A percentile compares a stretch with the other conserved stretches of the same genome.
Conservation (phyloP, 2,113 vertebrate species). For the Arvicanthis niloticus region DNA sequence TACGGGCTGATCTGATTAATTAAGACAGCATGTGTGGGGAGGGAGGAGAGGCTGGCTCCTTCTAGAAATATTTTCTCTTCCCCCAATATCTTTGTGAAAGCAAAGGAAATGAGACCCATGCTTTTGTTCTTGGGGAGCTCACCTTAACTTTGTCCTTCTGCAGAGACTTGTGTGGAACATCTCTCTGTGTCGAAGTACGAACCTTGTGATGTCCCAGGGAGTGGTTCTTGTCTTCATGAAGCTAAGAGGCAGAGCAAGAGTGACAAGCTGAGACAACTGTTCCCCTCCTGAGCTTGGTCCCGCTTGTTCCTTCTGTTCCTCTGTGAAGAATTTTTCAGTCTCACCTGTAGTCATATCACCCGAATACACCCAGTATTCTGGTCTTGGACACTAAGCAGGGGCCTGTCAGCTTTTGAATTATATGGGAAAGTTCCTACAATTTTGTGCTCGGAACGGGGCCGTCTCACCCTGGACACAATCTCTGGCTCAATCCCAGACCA, state of each 20-base stretch:
- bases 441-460: no score
- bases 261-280: neutral
- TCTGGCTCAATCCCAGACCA: neutral
- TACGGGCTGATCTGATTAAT: neutral
- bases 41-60: conserved; percentile 1
- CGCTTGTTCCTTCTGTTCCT: neutral
- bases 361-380: neutral
- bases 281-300: neutral
- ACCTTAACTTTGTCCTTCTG: neutral
- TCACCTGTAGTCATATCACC: neutral
- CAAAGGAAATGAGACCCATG: neutral
- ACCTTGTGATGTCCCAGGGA: fast-evolving
- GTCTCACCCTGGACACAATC: neutral
- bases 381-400: neutral
- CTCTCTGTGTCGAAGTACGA: neutral
- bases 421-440: neutral
- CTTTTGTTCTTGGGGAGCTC: neutral
- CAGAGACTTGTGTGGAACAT: fast-evolving
- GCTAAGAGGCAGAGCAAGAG: neutral
- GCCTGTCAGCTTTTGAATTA: neutral
- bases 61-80: conserved; percentile 43
- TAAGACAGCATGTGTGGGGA: neutral
- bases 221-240: neutral
- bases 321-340: neutral
- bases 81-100: conserved; percentile 16